Evolutionary conservation across 1,140 invertebrate species (phyloP), one percentile per base, ranked within the genome.

Genomic region (Drosophila rhopaloa): DNA sequence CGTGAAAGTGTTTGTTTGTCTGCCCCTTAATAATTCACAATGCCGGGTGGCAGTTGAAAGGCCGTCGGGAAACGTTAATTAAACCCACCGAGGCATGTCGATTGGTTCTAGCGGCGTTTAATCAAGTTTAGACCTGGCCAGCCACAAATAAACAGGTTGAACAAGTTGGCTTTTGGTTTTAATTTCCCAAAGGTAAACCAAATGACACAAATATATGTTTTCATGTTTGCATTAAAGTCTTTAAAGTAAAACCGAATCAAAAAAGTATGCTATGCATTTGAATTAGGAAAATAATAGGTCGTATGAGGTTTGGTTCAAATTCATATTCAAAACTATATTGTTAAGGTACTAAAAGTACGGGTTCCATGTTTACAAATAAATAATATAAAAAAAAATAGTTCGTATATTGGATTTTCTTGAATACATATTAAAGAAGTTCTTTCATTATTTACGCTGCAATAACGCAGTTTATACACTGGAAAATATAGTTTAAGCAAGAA

Each of bases 11-110:
- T 50, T 56, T 54, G 41, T 48, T 68, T 37, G 65, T 19, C 38
- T 32, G 43, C 53, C 32, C 60, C 32, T 72, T 72, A 72, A 72
- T 72, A 72, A 71, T 72, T 72, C 66, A 72, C 37, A 27, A 24
- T 38, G 46, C 27, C 13, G 29, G 35, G 9, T 37, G 54, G 35
- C 35, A 47, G 4, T 65, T 46, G 32, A 56, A 65, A n/a, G 46
- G 13, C 63, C 51, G n/a, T 14, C 41, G 65, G 51, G 53, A 50
- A 14, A 50, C 43, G 37, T 71, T 71, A 71, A 72, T 72, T 72
- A 72, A 72, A 43, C 37, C 44, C 66, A 58, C 24, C 19, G 66
- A 58, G 67, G 44, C 43, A 71, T 71, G 37, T 50, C 44, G 19
- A 71, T 70, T 71, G 67, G 62, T 40, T 47, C 10, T 47, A 19